Conservation (phyloP, 2,113 vertebrate species). For the Halichoeres trimaculatus region DNA sequence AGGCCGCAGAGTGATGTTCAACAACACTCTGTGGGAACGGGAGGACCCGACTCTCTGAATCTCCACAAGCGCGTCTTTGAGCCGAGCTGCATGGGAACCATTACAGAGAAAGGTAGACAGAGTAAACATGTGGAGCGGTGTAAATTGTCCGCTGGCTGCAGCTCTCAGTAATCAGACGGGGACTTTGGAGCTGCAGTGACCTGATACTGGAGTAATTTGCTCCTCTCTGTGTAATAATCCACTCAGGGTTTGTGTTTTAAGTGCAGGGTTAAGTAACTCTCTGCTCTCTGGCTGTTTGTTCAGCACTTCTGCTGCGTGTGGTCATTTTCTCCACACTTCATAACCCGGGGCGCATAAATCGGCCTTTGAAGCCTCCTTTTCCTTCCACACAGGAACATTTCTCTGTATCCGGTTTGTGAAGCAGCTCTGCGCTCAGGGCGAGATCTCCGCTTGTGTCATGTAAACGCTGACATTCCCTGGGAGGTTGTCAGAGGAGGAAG, state of each 20-base stretch:
- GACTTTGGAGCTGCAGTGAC: conserved; percentile 42
- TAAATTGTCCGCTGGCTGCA: conserved; percentile 56
- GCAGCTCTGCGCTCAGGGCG: conserved; percentile 18
- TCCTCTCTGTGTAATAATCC: conserved; percentile 62
- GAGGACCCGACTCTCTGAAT: conserved; percentile 21
- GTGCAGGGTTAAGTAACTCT: conserved; percentile 68
- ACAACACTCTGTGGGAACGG: conserved; percentile 45
- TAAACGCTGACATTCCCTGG: conserved; percentile 60
- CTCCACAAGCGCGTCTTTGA: conserved; percentile 67
- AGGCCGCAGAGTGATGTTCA: conserved; percentile 42
- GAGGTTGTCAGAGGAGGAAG: conserved; percentile 70
- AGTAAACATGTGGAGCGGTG: conserved; percentile 60
- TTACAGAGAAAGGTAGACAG: conserved; percentile 65
- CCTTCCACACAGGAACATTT: conserved; percentile 65
- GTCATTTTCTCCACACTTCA: conserved; percentile 61
- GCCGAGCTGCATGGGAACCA: conserved; percentile 69
- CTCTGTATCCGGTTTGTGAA: conserved; percentile 62
- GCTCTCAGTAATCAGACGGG: conserved; percentile 59
- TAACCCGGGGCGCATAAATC: conserved; percentile 42
- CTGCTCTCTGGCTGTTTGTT: conserved; percentile 61
- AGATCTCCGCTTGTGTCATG: conserved; percentile 65
- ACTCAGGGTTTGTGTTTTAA: conserved; percentile 66
- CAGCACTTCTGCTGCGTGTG: conserved; percentile 70
- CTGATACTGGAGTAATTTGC: conserved; percentile 56
- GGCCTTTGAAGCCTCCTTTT: conserved; percentile 67